phyloP scores from a whole-genome alignment of 2,888 invertebrate species.

The Melieria picta region DNA sequence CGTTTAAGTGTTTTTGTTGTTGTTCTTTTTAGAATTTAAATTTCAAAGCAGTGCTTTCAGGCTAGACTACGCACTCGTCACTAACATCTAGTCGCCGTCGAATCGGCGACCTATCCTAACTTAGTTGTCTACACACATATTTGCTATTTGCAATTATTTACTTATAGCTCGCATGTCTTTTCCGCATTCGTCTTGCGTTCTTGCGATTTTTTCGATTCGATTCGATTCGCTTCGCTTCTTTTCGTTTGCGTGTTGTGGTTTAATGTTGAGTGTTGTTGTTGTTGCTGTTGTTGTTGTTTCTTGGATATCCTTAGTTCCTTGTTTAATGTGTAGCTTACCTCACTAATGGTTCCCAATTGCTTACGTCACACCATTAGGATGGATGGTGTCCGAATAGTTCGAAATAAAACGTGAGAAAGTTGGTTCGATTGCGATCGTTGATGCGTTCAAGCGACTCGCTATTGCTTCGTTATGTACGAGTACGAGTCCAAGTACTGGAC shows the following conservation, averaged over 20 bases:
- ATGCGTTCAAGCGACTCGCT: too few relatives aligned
- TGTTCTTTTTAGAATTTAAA: conserved; percentile 20
- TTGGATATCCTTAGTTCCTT: conserved; percentile 46
- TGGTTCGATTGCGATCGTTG: too few relatives aligned
- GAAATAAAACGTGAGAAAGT: too few relatives aligned
- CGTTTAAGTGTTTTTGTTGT: conserved; percentile 1
- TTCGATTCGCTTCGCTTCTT: conserved; percentile 19
- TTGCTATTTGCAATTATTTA: background rate
- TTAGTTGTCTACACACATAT: background rate
- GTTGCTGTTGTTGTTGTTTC: conserved; percentile 37
- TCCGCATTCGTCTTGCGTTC: conserved; percentile 25
- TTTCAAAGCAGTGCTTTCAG: conserved; percentile 22
- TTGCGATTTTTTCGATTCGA: conserved; percentile 5
- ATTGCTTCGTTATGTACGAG: too few relatives aligned
- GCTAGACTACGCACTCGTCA: background rate
- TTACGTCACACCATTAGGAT: conserved; percentile 65
- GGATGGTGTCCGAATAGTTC: too few relatives aligned
- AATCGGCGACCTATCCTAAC: too few relatives aligned
- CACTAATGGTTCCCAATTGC: conserved; percentile 68
- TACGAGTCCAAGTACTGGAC: too few relatives aligned
- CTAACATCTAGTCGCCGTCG: too few relatives aligned
- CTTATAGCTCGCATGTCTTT: conserved; percentile 14
- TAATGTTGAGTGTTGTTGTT: conserved; percentile 35
- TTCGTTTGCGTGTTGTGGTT: conserved; percentile 36
- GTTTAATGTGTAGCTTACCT: conserved; percentile 68